Evolutionary conservation across 1,140 invertebrate species (phyloP), one percentile per base, ranked within the genome.

Genomic region (Amyelois transitella): DNA sequence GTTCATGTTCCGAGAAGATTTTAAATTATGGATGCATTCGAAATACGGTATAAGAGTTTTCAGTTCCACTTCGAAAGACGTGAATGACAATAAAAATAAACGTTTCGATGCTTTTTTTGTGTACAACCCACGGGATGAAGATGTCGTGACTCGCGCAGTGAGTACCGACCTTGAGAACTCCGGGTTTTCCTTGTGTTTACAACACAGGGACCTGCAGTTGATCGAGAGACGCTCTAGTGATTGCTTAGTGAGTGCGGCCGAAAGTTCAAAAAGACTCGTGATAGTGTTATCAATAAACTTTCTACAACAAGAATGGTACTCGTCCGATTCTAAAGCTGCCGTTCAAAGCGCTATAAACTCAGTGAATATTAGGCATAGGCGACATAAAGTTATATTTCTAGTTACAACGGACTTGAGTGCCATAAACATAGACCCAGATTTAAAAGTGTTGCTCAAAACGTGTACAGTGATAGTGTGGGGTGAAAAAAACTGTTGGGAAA

Each of bases 401-500:
- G 90, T 93, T 49, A 92, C 90, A 62, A 89, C 87, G 19, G 88
- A 89, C 72, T 77, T 90, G 53, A 91, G 90, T 75, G 93, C 93
- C 58, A 91, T 94, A 43, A 90, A 92, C 53, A 89, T 95, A 44
- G 96, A 97, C 75, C 92, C 94, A 10, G 95, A 97, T 72, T 85
- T 97, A 38, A 92, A 95, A 75, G 90, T 95, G 38, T 92, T 96
- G 52, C 90, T 97, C 10, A 94, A 96, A 74, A 95, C 94, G 55
- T 95, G 94, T 89, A 94, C 94, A 32, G 94, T 95, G 60, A 93
- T 97, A 20, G 91, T 94, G 72, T 96, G 94, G 94, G 94, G 94
- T 51, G 95, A 96, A 69, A 94, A 93, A 67, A 91, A 94, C 70
- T 97, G 97, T 89, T 96, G 95, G 95, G 94, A 96, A 71, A 97